Evolutionary conservation across 2,888 invertebrate species (phyloP), one percentile per base, ranked within the genome.

Genomic region (Eilema caniola): DNA sequence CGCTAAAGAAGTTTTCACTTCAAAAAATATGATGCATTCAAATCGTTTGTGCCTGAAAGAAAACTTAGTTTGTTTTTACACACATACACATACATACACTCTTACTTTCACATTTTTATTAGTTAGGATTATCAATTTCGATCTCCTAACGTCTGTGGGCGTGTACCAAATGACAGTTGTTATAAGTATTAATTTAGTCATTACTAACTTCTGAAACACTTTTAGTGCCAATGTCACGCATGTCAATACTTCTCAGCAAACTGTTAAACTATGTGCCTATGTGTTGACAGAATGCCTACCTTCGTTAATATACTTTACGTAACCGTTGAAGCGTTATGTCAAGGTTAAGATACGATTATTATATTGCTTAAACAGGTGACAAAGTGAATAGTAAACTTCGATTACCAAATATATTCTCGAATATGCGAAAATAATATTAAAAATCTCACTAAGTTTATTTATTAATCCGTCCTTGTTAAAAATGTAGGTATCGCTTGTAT

Each of bases 251-350:
- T 25, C 16, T 53, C 33, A 25, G 12, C 23, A 7, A 25, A 56
- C 24, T 28, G 63, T 62, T 69, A 72, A 56, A 57, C 28, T 69
- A 37, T 70, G 71, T 67, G 69, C 63, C 60, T 68, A 64, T 73
- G 67, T 72, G 72, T 68, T 70, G 75, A 74, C 72, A 70, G 31
- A 62, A 67, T n/a, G 66, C 69, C 72, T 24, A 67, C 67, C 71
- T 67, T 60, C 76, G 70, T 80, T 72, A 63, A 63, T 71, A 41
- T 70, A 65, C 71, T 74, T 81, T 80, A 83, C 79, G 71, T 78
- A 76, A 83, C 69, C 67, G 23, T 70, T 62, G 70, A 72, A 66
- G 62, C 62, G 61, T 74, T 41, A 65, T 77, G 83, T 83, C 81
- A 83, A 81, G 81, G 81, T 80, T 70, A 69, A 33, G 0, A 20